phyloP scores from a whole-genome alignment of 2,888 invertebrate genomes.

The Lydus trimaculatus region DNA sequence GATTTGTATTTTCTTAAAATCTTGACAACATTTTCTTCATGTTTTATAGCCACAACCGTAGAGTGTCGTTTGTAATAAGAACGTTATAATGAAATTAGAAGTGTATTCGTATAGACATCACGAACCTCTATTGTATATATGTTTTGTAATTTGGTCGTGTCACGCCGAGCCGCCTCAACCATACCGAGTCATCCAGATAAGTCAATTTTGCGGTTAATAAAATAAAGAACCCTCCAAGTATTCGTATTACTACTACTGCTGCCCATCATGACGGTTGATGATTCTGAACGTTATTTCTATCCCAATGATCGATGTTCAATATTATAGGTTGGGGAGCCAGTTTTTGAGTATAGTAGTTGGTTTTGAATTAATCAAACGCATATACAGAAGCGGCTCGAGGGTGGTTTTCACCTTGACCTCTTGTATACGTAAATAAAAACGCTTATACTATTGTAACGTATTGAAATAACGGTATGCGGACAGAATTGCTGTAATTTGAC shows the following conservation, averaged over 20 bases:
- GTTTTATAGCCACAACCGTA: not conserved
- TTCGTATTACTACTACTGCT: slow-evolving; percentile 38
- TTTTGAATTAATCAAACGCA: slow-evolving; percentile 43
- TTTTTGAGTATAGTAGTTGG: slow-evolving; percentile 33
- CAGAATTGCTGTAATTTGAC: no score
- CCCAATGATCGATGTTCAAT: not conserved
- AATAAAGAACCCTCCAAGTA: slow-evolving; percentile 44
- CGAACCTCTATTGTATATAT: slow-evolving; percentile 31
- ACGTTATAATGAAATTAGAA: slow-evolving; percentile 28
- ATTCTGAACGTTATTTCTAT: slow-evolving; percentile 30
- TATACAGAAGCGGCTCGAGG: slow-evolving; percentile 18
- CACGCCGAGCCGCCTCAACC: slow-evolving; percentile 26
- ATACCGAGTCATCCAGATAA: slow-evolving; percentile 32
- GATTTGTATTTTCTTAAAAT: not conserved
- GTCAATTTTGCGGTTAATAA: slow-evolving; percentile 52
- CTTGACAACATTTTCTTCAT: no score
- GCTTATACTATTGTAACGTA: no score
- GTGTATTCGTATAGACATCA: slow-evolving; percentile 30
- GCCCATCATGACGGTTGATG: slow-evolving; percentile 45
- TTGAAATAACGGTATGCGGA: no score
- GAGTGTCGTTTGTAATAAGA: slow-evolving; percentile 17
- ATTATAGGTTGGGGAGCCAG: slow-evolving; percentile 28
- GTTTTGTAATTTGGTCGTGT: slow-evolving; percentile 36
- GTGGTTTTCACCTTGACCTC: not conserved
- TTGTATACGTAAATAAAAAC: not conserved